Base-by-base conservation (phyloP, 2,797 vertebrate genomes). In the Anguilla anguilla region DNA sequence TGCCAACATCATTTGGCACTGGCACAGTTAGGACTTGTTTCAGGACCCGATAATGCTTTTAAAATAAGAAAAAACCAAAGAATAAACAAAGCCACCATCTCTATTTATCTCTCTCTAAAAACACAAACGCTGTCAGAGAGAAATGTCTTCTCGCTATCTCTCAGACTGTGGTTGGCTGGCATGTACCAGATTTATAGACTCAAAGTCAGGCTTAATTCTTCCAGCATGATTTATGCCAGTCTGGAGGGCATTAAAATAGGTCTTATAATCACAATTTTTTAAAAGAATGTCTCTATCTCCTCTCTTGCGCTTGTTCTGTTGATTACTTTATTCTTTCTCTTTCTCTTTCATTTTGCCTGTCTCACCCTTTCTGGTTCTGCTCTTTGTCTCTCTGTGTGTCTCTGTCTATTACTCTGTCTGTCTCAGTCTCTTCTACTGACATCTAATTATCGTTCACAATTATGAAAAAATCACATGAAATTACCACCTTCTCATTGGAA, bases 261-360 rank as follows among this genome's bases (percentile, higher is more conserved):
- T 35, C 28, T 74, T 39, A 25, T 10, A 49, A 49, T 51, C 77
- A 81, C 43, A n/a, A 25, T 13, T 49, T 49, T 22, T 43, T 7
- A 4, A 35, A 79, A 0, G 6, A 3, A 43, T 46, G 13, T 90
- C 88, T 89, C 86, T 87, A 81, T 89, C 90, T 87, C 87, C 67
- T 82, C 84, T 67, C 61, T n/a, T 67, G 22, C 61, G 25, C n/a
- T 67, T n/a, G 51, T n/a, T n/a, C 25, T 67, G 1, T 67, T n/a
- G 55, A 57, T 64, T n/a, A 22, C 61, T n/a, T 25, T 67, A 25
- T 88, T 90, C 84, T 3, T 35, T 69, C 1, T n/a, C 10, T 81
- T 49, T 49, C 22, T 81, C 19, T n/a, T 31, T 49, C 43, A 46
- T 11, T 81, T 43, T 35, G 72, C 5, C 77, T 25, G 43, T 81